phyloP scores from a whole-genome alignment of 1,140 invertebrate genomes.

The Platyscapa corneri region DNA sequence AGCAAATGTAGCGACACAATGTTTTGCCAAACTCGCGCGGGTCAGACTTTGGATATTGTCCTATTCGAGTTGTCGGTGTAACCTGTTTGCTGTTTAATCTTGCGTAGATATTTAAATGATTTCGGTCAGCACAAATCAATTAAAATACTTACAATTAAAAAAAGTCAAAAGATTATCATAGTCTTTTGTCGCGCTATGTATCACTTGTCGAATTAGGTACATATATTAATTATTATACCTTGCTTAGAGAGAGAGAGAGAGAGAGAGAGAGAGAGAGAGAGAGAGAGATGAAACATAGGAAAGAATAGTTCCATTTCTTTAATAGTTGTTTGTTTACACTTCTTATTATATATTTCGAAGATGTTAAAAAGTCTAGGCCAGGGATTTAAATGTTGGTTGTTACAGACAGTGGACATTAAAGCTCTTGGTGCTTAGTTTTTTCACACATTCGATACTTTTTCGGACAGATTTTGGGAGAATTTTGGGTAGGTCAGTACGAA shows the following conservation, averaged over 20 bases:
- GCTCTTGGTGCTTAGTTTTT: background rate
- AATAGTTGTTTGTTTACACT: no score
- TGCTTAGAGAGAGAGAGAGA: no score
- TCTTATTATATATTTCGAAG: background rate
- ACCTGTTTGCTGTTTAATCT: background rate
- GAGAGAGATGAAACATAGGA: no score
- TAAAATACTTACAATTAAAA: no score
- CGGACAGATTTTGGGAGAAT: constrained; percentile 15
- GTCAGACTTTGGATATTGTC: background rate
- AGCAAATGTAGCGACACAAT: background rate
- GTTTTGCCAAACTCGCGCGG: background rate
- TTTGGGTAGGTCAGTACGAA: background rate
- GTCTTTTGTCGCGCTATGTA: no score
- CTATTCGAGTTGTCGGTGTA: background rate
- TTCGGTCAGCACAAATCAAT: no score
- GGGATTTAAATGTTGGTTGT: background rate
- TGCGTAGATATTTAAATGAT: no score
- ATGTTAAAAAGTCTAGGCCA: background rate
- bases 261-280: no score
- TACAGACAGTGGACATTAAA: background rate
- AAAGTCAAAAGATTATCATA: no score
- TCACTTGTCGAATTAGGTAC: no score
- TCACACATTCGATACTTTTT: constrained; percentile 58
- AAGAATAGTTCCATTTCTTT: no score
- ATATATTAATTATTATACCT: no score